phyloP scores from a whole-genome alignment of 2,113 vertebrate species.

The Esox niger region DNA sequence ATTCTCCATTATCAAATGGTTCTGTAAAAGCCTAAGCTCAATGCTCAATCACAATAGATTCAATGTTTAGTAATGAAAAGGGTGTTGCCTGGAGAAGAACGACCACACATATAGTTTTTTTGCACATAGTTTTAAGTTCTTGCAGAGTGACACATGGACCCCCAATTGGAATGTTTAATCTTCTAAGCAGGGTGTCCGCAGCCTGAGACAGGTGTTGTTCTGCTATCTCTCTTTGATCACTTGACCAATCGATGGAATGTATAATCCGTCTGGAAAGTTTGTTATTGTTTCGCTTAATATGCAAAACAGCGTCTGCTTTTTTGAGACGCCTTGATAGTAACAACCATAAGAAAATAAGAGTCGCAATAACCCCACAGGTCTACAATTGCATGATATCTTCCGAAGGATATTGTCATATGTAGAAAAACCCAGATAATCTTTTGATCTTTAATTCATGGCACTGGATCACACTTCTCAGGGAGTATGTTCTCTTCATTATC shows the following conservation, averaged over 20 bases:
- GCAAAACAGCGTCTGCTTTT: not conserved
- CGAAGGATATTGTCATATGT: slow-evolving; percentile 46
- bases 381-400: slow-evolving; percentile 28
- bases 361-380: no score
- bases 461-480: slow-evolving; percentile 58
- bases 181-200: slow-evolving; percentile 35
- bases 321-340: no score
- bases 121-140: slow-evolving; percentile 38
- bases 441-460: slow-evolving; percentile 66
- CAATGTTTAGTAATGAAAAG: slow-evolving; percentile 26
- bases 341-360: no score
- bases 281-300: not conserved
- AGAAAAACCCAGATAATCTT: slow-evolving; percentile 62
- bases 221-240: slow-evolving; percentile 21
- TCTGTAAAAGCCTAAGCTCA: slow-evolving; percentile 54
- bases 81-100: slow-evolving; percentile 28
- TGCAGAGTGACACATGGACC: slow-evolving; percentile 30
- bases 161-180: slow-evolving; percentile 42
- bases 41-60: slow-evolving; percentile 42
- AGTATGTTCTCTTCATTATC: slow-evolving; percentile 68
- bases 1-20: slow-evolving; percentile 36
- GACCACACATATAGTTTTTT: slow-evolving; percentile 25
- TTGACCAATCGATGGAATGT: slow-evolving; percentile 21
- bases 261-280: not conserved
- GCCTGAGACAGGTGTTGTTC: slow-evolving; percentile 22